Conservation (phyloP, 2,797 vertebrate species). For the Acipenser ruthenus region DNA sequence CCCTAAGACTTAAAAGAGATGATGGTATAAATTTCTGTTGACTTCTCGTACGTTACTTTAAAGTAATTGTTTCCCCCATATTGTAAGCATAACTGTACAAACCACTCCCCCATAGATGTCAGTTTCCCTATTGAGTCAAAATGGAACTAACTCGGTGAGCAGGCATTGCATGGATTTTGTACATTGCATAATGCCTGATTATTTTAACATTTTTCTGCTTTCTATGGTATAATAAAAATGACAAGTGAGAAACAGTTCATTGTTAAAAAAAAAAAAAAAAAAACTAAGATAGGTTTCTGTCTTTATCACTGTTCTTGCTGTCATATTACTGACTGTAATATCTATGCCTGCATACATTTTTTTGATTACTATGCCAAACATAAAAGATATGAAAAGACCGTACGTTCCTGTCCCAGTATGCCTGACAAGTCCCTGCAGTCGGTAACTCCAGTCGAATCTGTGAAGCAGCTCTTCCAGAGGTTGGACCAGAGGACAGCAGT, state of each 20-base stretch:
- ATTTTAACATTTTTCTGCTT: too few species aligned
- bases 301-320: neutral
- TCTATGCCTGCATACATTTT: slow-evolving; percentile 12
- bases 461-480: slow-evolving; percentile 63
- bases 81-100: too few species aligned
- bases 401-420: slow-evolving; percentile 54
- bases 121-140: too few species aligned
- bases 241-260: neutral
- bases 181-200: too few species aligned
- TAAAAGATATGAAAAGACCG: slow-evolving; percentile 24
- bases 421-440: slow-evolving; percentile 65
- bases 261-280: neutral
- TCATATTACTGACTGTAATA: neutral
- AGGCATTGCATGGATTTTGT: too few species aligned
- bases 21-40: too few species aligned
- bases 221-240: neutral
- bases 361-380: slow-evolving; percentile 12
- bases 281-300: neutral
- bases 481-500: slow-evolving; percentile 59
- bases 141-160: too few species aligned
- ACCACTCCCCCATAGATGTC: too few species aligned
- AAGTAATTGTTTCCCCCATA: too few species aligned
- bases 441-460: slow-evolving; percentile 59
- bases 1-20: too few species aligned
- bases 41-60: too few species aligned